phyloP scores from a whole-genome alignment of 1,140 invertebrate species.

The Drosophila ficusphila region DNA sequence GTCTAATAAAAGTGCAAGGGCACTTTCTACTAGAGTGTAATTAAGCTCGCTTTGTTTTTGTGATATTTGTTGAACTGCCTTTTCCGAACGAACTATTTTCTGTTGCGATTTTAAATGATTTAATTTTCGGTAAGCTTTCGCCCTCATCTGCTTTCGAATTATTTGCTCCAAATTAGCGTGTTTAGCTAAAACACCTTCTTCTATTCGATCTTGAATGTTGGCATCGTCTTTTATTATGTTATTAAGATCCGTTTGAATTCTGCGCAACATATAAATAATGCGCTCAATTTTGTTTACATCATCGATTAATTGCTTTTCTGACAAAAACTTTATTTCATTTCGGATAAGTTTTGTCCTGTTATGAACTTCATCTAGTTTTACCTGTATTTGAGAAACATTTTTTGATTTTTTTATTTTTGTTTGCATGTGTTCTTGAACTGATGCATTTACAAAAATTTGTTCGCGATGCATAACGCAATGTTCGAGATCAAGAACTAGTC shows the following conservation, averaged over 20 bases:
- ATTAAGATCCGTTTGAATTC: constrained; percentile 83
- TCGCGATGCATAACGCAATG: constrained; percentile 90
- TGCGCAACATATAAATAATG: constrained; percentile 54
- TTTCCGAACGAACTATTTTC: constrained; percentile 79
- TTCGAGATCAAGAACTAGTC: constrained; percentile 90
- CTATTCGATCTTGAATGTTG: constrained; percentile 80
- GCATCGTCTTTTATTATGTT: constrained; percentile 84
- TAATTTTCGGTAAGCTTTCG: constrained; percentile 85
- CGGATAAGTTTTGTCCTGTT: constrained; percentile 86
- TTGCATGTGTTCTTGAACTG: constrained; percentile 86
- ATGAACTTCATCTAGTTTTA: constrained; percentile 86
- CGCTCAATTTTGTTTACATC: constrained; percentile 71
- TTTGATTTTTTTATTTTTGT: constrained; percentile 72
- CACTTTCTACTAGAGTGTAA: constrained; percentile 85
- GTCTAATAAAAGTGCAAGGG: constrained; percentile 85
- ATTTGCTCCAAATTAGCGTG: constrained; percentile 87
- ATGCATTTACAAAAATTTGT: constrained; percentile 86
- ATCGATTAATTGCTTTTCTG: constrained; percentile 48
- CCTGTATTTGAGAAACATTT: constrained; percentile 35
- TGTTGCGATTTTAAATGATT: constrained; percentile 81
- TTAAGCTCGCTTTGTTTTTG: constrained; percentile 85
- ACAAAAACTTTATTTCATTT: constrained; percentile 82
- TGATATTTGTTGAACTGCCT: constrained; percentile 84
- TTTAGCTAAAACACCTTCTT: constrained; percentile 79
- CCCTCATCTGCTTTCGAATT: constrained; percentile 87